Evolutionary conservation across 1,140 invertebrate genomes (phyloP).

Genomic region (Dolichoris vasculosae): DNA sequence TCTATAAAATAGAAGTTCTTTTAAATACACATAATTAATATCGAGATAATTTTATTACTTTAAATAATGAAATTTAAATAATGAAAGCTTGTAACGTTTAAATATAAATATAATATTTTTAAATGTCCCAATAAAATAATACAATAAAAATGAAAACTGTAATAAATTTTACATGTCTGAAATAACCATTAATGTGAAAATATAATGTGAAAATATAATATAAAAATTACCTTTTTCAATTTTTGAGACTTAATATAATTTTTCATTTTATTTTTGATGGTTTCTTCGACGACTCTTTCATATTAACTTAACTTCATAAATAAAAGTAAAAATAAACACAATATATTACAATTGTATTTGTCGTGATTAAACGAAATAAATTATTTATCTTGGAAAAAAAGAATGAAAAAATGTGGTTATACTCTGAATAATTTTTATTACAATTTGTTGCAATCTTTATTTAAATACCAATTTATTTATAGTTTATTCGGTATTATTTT

Average conservation of each 20-base stretch:
- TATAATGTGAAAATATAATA: slow-evolving; percentile 12
- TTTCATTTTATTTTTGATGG: slow-evolving; percentile 25
- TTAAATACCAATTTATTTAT: slow-evolving; percentile 29
- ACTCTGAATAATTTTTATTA: slow-evolving; percentile 16
- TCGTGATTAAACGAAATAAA: neutral
- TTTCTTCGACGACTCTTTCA: slow-evolving; percentile 17
- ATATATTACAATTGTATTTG: neutral
- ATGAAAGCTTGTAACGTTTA: too few relatives aligned
- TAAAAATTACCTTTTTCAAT: slow-evolving; percentile 34
- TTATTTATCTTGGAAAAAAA: slow-evolving; percentile 8
- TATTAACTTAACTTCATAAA: neutral
- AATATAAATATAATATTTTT: too few relatives aligned
- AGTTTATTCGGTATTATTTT: slow-evolving; percentile 22
- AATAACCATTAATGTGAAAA: slow-evolving; percentile 16
- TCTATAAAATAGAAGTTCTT: too few relatives aligned
- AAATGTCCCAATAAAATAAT: too few relatives aligned
- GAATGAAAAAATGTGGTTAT: slow-evolving; percentile 10
- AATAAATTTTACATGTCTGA: slow-evolving; percentile 48
- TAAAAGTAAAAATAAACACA: neutral
- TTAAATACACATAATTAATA: too few relatives aligned
- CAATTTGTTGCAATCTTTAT: slow-evolving; percentile 39
- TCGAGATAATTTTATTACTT: too few relatives aligned
- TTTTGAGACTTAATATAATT: slow-evolving; percentile 32
- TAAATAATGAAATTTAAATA: too few relatives aligned
- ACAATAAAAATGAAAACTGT: slow-evolving; percentile 15